phyloP scores from a whole-genome alignment of 2,888 invertebrate genomes.

The Dolomedes plantarius region DNA sequence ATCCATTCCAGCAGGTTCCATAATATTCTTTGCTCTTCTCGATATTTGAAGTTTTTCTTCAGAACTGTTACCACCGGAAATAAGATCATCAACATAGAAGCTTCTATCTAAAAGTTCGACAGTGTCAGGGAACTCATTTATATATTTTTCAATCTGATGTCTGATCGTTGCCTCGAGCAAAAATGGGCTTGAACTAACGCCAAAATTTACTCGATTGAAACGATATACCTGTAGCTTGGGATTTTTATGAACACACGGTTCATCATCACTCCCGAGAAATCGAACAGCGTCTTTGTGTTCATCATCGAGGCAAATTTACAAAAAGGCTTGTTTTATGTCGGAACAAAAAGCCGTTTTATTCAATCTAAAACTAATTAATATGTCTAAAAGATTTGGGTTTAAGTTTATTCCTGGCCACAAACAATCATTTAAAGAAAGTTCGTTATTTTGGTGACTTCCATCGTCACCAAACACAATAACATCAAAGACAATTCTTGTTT shows the following conservation, averaged over 20 bases:
- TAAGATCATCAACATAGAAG: constrained; percentile 2
- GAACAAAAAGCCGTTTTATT: background rate
- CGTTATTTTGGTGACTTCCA: background rate
- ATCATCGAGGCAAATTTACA: background rate
- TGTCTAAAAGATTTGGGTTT: background rate
- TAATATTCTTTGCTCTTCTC: background rate
- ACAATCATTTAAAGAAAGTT: constrained; percentile 20
- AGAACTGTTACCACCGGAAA: background rate
- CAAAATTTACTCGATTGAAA: background rate
- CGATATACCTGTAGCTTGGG: background rate
- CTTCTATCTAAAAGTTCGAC: background rate
- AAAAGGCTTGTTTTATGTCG: background rate
- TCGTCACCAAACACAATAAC: no score
- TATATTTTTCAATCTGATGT: background rate
- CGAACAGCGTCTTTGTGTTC: background rate
- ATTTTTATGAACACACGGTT: no score
- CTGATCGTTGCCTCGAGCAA: constrained; percentile 1
- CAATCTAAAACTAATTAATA: background rate
- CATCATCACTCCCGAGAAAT: background rate
- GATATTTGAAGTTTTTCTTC: background rate
- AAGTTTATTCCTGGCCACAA: background rate
- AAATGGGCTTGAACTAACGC: background rate
- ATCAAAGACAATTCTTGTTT: constrained; percentile 11
- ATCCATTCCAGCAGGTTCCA: background rate
- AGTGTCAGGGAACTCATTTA: background rate